Conservation (phyloP, 2,797 vertebrate genomes). For the Gymnoscopelus microlampas region DNA sequence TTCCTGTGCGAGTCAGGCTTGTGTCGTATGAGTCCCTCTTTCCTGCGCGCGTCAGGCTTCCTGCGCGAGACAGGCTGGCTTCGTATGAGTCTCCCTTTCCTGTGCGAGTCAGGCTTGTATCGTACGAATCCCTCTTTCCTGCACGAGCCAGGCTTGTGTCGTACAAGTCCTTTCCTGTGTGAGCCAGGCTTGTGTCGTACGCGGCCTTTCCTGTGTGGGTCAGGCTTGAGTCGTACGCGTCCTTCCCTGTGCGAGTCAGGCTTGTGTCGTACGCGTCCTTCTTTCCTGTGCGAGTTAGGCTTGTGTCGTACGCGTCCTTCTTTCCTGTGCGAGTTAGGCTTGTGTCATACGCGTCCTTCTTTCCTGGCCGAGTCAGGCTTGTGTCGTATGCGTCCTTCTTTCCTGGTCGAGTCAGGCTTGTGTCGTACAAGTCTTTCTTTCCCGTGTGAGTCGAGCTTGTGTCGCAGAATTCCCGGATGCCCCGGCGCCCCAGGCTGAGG, state of each 20-base stretch:
- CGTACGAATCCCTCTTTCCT: slow-evolving; percentile 7
- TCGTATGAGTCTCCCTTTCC: slow-evolving; percentile 7
- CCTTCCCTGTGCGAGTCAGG: slow-evolving; percentile 3
- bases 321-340: not conserved
- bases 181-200: not conserved
- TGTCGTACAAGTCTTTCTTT: not conserved
- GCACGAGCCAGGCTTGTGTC: slow-evolving; percentile 15
- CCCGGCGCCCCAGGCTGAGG: slow-evolving; percentile 73
- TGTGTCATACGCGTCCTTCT: not conserved
- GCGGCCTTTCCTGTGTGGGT: slow-evolving; percentile 33
- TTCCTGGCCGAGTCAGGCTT: slow-evolving; percentile 14
- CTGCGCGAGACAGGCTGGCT: slow-evolving; percentile 10
- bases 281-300: not conserved
- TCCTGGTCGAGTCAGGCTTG: not conserved
- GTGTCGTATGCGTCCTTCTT: slow-evolving; percentile 9
- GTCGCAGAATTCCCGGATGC: slow-evolving; percentile 65
- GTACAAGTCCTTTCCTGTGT: slow-evolving; percentile 1
- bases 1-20: slow-evolving; percentile 3
- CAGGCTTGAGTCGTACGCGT: slow-evolving; percentile 65
- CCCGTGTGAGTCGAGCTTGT: slow-evolving; percentile 60
- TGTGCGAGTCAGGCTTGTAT: slow-evolving; percentile 1
- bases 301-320: not conserved
- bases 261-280: slow-evolving; percentile 7
- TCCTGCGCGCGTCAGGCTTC: slow-evolving; percentile 59
- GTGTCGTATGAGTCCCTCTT: slow-evolving; percentile 1